Evolutionary conservation across 2,113 vertebrate genomes (phyloP).

Genomic region (Actinemys pallida): DNA sequence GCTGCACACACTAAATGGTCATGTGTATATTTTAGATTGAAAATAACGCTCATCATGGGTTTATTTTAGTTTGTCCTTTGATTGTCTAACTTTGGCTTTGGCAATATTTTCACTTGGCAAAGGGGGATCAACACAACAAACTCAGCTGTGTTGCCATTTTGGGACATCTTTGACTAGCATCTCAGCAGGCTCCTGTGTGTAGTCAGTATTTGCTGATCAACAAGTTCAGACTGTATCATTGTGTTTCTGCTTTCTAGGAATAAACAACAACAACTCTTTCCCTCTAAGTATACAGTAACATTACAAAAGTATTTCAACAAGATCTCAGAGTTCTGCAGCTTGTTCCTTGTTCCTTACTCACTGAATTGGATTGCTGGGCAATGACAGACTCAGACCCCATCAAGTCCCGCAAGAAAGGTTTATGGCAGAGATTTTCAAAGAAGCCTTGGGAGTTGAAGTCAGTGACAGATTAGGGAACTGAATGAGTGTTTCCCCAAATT

Average conservation of each 20-base stretch:
- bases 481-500: slow-evolving; percentile 40
- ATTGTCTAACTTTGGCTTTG: not conserved
- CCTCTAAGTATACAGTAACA: not conserved
- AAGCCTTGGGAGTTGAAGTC: not conserved
- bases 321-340: not conserved
- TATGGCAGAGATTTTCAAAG: not conserved
- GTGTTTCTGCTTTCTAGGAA: not conserved
- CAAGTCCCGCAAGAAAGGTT: not conserved
- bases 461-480: slow-evolving; percentile 25
- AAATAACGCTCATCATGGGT: not conserved
- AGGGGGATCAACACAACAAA: not conserved
- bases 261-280: not conserved
- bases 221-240: not conserved
- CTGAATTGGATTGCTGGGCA: not conserved
- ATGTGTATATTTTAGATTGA: not conserved
- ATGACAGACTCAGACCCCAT: not conserved
- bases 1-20: not conserved
- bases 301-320: not conserved
- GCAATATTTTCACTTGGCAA: not conserved
- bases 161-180: not conserved
- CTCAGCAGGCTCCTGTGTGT: not conserved
- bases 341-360: not conserved
- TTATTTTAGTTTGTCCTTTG: slow-evolving; percentile 7
- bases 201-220: not conserved
- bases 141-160: not conserved